A percentile compares a stretch with the other conserved stretches of the same genome.
These are phyloP conservation scores for Malacoctenus gilli DNA, from an alignment of 2,797 vertebrate species.

Conservation along the genomic window DNA sequence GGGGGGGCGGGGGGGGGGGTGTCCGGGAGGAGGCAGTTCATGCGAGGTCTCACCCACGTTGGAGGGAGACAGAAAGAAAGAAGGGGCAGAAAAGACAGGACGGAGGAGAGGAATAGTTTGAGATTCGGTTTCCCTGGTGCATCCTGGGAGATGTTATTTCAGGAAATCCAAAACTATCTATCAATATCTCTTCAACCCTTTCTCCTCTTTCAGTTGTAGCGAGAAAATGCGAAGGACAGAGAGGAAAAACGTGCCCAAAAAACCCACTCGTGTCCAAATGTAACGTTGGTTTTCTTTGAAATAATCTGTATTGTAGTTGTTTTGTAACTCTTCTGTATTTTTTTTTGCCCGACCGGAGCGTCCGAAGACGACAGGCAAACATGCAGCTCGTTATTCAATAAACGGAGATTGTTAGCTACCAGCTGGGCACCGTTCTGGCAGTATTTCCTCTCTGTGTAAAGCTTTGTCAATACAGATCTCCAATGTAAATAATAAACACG, in stretches of 20 bases:
- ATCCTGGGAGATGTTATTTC: constrained; percentile 77
- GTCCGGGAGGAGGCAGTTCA: constrained; percentile 32
- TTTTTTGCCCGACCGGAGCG: constrained; percentile 61
- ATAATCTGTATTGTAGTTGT: constrained; percentile 28
- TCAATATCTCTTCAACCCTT: constrained; percentile 69
- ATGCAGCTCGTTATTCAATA: constrained; percentile 72
- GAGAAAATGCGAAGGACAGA: constrained; percentile 65
- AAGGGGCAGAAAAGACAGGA: constrained; percentile 22
- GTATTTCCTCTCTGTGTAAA: constrained; percentile 51
- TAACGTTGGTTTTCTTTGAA: constrained; percentile 17
- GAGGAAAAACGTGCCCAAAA: constrained; percentile 43
- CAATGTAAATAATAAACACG: constrained; percentile 61
- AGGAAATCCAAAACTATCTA: constrained; percentile 76
- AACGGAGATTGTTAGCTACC: constrained; percentile 72
- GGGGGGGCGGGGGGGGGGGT: not conserved
- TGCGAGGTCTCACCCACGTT: constrained; percentile 36
- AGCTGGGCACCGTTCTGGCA: constrained; percentile 69
- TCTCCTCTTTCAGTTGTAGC: constrained; percentile 68
- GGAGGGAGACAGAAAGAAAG: constrained; percentile 24
- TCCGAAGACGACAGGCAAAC: constrained; percentile 71
- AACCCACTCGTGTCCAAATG: constrained; percentile 31
- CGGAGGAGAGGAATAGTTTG: constrained; percentile 56
- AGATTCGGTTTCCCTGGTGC: constrained; percentile 73
- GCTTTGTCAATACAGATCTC: constrained; percentile 63
- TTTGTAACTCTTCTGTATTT: constrained; percentile 44